phyloP scores from a whole-genome alignment of 2,888 invertebrate genomes.

The Caenorhabditis virilis region DNA sequence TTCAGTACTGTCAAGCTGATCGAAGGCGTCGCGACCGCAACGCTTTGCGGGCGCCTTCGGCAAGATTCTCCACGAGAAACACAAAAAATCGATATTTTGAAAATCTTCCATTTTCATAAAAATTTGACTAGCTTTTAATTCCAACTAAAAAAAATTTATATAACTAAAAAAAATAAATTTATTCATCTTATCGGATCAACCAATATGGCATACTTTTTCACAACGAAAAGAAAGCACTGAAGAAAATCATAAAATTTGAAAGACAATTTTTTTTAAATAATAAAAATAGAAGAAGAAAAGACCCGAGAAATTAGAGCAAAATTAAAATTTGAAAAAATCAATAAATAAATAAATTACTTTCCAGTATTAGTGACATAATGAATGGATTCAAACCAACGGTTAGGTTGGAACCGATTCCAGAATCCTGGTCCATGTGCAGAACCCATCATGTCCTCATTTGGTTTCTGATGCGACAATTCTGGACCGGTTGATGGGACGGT shows the following conservation, averaged over 20 bases:
- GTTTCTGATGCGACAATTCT: slow-evolving; percentile 52
- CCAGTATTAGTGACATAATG: slow-evolving; percentile 67
- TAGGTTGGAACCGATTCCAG: slow-evolving; percentile 67
- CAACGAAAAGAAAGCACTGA: background rate
- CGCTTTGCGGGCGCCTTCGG: too few relatives aligned
- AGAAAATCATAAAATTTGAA: background rate
- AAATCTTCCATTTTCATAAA: too few relatives aligned
- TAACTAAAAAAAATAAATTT: too few relatives aligned
- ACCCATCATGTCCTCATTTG: slow-evolving; percentile 31
- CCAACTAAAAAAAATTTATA: too few relatives aligned
- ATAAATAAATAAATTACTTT: slow-evolving; percentile 11
- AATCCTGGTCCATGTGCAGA: slow-evolving; percentile 51
- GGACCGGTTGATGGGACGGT: slow-evolving; percentile 48
- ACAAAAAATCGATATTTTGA: too few relatives aligned
- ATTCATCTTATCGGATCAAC: slow-evolving; percentile 16
- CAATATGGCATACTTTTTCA: slow-evolving; percentile 48
- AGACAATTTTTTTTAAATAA: slow-evolving; percentile 9
- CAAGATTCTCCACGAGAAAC: too few relatives aligned
- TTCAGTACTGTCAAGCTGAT: too few relatives aligned
- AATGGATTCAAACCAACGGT: slow-evolving; percentile 65
- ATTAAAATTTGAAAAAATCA: slow-evolving; percentile 2
- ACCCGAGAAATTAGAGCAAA: slow-evolving; percentile 27
- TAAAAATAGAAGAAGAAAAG: slow-evolving; percentile 5
- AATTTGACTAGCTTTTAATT: too few relatives aligned
- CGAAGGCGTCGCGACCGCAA: too few relatives aligned